These are phyloP conservation scores for Dromococcyx pavoninus DNA, from an alignment of 2,797 vertebrate species.

Conservation along the genomic window DNA sequence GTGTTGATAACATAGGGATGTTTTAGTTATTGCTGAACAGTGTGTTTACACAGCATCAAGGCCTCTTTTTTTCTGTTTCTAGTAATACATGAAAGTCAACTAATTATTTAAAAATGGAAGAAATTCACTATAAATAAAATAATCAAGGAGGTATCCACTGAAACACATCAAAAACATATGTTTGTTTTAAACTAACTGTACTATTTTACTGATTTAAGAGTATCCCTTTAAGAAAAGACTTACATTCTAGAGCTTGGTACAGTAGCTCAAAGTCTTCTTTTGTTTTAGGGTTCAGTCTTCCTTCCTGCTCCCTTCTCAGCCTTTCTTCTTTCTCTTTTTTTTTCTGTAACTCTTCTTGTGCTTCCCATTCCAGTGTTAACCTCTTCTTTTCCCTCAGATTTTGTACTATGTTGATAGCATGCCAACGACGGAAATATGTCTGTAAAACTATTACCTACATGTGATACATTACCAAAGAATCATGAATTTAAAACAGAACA, in stretches of 20 bases:
- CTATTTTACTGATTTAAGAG: background rate
- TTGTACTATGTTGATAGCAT: constrained; percentile 75
- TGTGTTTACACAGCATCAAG: background rate
- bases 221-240: constrained; percentile 43
- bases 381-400: constrained; percentile 73
- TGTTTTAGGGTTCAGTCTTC: constrained; percentile 84
- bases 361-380: constrained; percentile 77
- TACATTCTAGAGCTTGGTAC: constrained; percentile 89
- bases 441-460: constrained; percentile 86
- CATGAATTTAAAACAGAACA: background rate
- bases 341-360: constrained; percentile 74
- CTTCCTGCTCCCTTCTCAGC: constrained; percentile 73
- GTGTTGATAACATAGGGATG: background rate
- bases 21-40: background rate
- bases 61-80: background rate
- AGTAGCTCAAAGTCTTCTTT: constrained; percentile 89
- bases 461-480: background rate
- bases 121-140: background rate
- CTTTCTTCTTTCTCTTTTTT: constrained; percentile 81
- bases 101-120: background rate
- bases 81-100: background rate
- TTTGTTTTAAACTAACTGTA: background rate
- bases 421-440: constrained; percentile 82
- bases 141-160: background rate
- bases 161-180: accelerated